Evolutionary conservation across 1,140 invertebrate genomes (phyloP), one percentile per base, ranked within the genome.

Genomic region (Drosophila sucinea): DNA sequence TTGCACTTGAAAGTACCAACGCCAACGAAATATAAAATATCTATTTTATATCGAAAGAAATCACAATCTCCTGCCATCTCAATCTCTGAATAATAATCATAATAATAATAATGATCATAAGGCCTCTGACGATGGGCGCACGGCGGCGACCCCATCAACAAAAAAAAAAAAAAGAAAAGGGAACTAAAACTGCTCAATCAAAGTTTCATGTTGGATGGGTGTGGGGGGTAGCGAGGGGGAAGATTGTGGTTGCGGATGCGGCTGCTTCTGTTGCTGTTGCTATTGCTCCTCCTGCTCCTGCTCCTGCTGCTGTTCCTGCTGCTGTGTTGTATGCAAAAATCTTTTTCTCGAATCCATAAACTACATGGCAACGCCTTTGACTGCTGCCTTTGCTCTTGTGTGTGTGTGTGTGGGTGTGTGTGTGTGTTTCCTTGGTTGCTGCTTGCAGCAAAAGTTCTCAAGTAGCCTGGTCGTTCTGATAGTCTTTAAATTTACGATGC

Each of bases 401-500:
- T 17, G 17, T 17, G 17, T 17, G 17, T 17, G 17, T 17, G 17
- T 0, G 17, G 0, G 17, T 17, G 17, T 17, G 17, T 17, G 17
- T 27, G 44, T 27, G 44, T 51, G 44, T 51, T 51, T 51, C 44
- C 44, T 51, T 51, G 44, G 44, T 51, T 51, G 44, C 79, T 81
- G 44, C 79, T 81, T 78, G 74, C 79, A 77, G 73, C 57, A 68
- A 72, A 79, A 69, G 65, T 83, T 83, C 56, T 83, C 75, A 73
- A 83, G 80, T 83, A 79, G 80, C 76, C 56, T 58, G 56, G 56
- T 32, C 80, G 44, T 51, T 51, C 44, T 51, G 44, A 83, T 76
- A 79, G 80, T 79, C 80, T 83, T 81, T 82, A 83, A 83, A 83
- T 83, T 83, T 83, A 83, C 79, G 79, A 82, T 70, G 74, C 70